Evolutionary conservation across 53 echinoderm and acorn worm genomes (phyloP), one percentile per base, ranked within the genome.

Genomic region (Antedon mediterranea): DNA sequence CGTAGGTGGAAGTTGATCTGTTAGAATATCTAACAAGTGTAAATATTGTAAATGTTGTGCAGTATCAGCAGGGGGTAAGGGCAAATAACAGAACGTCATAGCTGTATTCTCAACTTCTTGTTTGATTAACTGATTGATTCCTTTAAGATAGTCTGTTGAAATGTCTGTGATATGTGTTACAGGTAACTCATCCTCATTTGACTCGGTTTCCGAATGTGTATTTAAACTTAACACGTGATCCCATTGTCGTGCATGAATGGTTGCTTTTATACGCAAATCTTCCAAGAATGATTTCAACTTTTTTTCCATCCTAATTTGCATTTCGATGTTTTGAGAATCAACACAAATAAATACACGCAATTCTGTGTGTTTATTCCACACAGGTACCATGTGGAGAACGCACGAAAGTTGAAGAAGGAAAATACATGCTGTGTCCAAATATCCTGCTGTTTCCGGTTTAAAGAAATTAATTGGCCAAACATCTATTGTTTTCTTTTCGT

Each of bases 391-490:
- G 84, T 92, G 87, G n/a, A 95, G 82, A 20, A 95, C 91, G 76
- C 91, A 92, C 29, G 95, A 89, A 8, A 95, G 81, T 77, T 95
- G 95, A 29, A 95, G 82, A 29, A 95, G 79, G 74, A 95, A 95
- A 32, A 95, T 89, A 28, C 95, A 95, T 0, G 95, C 87, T 3
- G 95, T 95, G 71, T 95, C 95, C 5, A 95, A 84, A 76, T 95
- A 95, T 0, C 91, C 92, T 9, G 85, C 87, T 4, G 92, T 89
- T 72, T 95, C 95, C 7, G 95, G 95, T 72, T 95, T 95, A 43
- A 95, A 85, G 81, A 95, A 92, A 79, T 95, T 95, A 44, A 95
- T 79, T 1, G 95, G 95, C 95, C 95, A 95, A 32, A 95, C 84
- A 75, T 95, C 89, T 4, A 95, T 83, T 78, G 77, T 85, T 5